These are phyloP conservation scores for Gasterosteus aculeatus DNA, from an alignment of 2,113 vertebrate genomes.

Conservation along the genomic window DNA sequence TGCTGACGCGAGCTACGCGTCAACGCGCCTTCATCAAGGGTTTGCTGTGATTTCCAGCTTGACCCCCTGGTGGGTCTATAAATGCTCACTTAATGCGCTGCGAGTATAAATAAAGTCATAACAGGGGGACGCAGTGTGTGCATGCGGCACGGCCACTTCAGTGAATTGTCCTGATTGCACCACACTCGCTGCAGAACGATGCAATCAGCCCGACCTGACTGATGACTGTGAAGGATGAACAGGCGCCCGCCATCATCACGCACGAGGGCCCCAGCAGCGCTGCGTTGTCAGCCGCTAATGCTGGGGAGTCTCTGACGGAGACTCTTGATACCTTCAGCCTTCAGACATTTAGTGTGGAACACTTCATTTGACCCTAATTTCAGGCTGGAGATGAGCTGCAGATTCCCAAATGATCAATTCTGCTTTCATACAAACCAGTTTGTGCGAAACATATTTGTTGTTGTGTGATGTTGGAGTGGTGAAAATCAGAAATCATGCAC, in stretches of 20 bases:
- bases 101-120: neutral
- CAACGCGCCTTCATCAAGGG: constrained; percentile 25
- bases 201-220: constrained; percentile 41
- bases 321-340: neutral
- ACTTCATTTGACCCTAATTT: neutral
- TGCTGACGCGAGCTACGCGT: constrained; percentile 48
- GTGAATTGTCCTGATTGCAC: constrained; percentile 35
- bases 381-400: constrained; percentile 1
- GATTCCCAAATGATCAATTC: constrained; percentile 14
- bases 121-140: neutral
- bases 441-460: constrained; percentile 6
- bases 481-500: neutral
- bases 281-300: constrained; percentile 10
- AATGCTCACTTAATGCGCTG: neutral
- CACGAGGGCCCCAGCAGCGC: constrained; percentile 19
- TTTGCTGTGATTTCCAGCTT: constrained; percentile 34
- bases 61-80: neutral
- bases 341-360: neutral
- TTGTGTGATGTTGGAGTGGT: neutral
- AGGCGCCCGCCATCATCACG: constrained; percentile 8
- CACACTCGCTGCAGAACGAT: constrained; percentile 18
- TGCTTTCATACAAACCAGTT: constrained; percentile 4
- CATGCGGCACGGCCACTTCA: neutral
- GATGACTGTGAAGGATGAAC: constrained; percentile 38
- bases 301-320: constrained; percentile 1